Evolutionary conservation across 2,888 invertebrate genomes (phyloP).

Genomic region (Hyalella azteca): DNA sequence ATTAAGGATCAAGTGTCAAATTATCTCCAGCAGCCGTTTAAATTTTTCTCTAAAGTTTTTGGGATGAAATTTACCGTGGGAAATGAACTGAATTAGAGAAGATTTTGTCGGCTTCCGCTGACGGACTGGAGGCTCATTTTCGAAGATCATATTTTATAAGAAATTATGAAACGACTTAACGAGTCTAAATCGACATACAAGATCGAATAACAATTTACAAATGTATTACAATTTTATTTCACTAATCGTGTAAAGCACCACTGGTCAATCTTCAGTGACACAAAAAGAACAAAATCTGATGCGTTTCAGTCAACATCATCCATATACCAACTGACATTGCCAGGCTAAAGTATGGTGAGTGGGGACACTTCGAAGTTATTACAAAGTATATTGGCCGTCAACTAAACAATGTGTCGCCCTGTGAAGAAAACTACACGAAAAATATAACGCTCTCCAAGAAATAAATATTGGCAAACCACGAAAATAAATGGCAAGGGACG

Average conservation of each 20-base stretch:
- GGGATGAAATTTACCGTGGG: background rate
- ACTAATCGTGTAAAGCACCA: background rate
- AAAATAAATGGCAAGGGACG: background rate
- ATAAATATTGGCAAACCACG: too few relatives aligned
- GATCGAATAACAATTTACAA: background rate
- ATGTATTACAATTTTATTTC: background rate
- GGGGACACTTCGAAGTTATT: background rate
- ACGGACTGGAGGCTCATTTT: background rate
- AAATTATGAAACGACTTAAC: background rate
- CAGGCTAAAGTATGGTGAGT: too few relatives aligned
- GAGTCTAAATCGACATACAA: background rate
- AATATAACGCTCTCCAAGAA: background rate
- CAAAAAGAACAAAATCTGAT: background rate
- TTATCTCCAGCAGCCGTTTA: background rate
- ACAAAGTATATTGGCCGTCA: background rate
- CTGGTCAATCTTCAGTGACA: background rate
- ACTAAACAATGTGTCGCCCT: background rate
- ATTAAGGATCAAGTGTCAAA: background rate
- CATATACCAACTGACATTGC: too few relatives aligned
- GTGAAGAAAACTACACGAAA: background rate
- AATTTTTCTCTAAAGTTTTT: background rate
- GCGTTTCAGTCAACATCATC: background rate
- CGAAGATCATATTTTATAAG: background rate
- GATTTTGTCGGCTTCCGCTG: background rate
- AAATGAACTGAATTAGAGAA: background rate